A percentile compares a stretch with the other conserved stretches of the same genome.
These are phyloP conservation scores for Polypedilum pembai DNA, from an alignment of 1,140 invertebrate species.

Conservation along the genomic window DNA sequence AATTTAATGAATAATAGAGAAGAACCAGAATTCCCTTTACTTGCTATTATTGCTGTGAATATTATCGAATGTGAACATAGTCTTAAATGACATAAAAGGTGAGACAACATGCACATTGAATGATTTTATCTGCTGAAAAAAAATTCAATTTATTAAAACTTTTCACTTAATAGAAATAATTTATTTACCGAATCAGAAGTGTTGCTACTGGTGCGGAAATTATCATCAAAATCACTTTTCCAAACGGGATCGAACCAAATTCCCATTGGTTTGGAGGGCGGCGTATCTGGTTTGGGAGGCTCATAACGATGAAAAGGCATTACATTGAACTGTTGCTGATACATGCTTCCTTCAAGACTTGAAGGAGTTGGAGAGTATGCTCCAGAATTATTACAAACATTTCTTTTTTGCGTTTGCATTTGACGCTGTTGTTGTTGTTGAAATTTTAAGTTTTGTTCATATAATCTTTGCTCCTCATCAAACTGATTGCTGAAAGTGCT, in stretches of 20 bases:
- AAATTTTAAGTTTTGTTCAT: background rate
- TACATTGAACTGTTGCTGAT: background rate
- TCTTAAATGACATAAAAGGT: slow-evolving; percentile 20
- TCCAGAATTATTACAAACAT: background rate
- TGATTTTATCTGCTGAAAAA: background rate
- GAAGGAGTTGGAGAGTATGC: background rate
- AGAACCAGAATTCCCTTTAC: too few relatives aligned
- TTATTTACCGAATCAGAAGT: background rate
- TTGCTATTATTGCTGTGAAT: background rate
- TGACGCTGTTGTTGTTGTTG: background rate
- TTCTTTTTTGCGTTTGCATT: background rate
- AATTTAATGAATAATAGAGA: too few relatives aligned
- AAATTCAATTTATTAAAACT: background rate
- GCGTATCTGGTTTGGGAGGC: background rate
- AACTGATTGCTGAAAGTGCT: background rate
- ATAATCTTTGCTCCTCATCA: background rate
- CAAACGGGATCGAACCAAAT: slow-evolving; percentile 18
- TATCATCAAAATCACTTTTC: background rate
- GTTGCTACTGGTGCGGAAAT: background rate
- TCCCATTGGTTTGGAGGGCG: background rate
- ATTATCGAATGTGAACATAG: slow-evolving; percentile 23
- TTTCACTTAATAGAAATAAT: background rate
- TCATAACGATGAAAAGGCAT: background rate
- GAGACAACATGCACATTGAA: slow-evolving; percentile 15
- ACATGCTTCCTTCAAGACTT: background rate